Base-by-base conservation (phyloP, 2,113 vertebrate species). In the Phrynosoma blainvillii region DNA sequence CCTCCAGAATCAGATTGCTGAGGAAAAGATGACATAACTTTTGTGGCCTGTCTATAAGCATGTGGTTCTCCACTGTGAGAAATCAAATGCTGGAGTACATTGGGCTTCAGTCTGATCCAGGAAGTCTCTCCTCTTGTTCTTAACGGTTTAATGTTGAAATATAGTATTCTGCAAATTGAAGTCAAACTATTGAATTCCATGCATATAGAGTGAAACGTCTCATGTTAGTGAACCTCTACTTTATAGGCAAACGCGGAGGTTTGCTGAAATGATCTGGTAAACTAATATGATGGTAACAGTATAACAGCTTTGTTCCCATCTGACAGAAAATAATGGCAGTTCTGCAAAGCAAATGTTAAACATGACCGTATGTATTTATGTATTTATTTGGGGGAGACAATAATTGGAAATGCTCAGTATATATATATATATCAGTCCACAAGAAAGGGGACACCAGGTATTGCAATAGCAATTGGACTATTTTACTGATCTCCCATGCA, bases 281-380 rank as follows among this genome's bases (percentile, higher is more conserved):
- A 59, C 23, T 36, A 59, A 59, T 59, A 59, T 12, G 56, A 36
- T 96, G 93, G 95, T 97, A 97, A 97, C 96, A 96, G 96, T 93
- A 86, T 97, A 97, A 97, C 97, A 97, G 96, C 95, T 97, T 97
- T 97, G 96, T 97, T 97, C 96, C 96, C 96, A 96, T 97, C 96
- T 97, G 96, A 97, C 96, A 97, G 95, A 96, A 97, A 97, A 97
- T 97, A 97, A 97, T 96, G 96, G 97, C 96, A 97, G 96, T 96
- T 97, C 96, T 96, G 96, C 96, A 96, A 97, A 96, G 96, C 96
- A 96, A 97, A 97, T 91, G 96, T 96, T 97, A 97, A 97, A 97
- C 96, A 96, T 97, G 96, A 96, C 96, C 93, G 96, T 96, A 97
- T 97, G 96, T 97, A 97, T 97, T 97, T 97, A 97, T 97, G 36